phyloP scores from a whole-genome alignment of 2,113 vertebrate genomes.

The Eurypyga helias region DNA sequence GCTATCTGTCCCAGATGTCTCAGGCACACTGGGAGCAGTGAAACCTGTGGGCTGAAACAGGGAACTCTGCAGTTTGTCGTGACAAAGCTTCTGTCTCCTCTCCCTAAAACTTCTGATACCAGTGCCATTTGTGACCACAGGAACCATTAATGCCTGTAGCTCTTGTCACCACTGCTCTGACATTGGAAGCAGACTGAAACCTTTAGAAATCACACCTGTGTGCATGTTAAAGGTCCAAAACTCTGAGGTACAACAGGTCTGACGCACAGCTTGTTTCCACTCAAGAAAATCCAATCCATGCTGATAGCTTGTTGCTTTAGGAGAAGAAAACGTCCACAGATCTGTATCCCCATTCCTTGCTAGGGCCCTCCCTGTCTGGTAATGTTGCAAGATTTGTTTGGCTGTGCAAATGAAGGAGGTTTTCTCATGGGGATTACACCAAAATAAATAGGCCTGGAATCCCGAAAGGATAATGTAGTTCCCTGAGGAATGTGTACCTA shows the following conservation, averaged over 20 bases:
- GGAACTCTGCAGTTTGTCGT: neutral
- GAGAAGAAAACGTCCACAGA: neutral
- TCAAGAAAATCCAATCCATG: neutral
- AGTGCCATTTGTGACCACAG: neutral
- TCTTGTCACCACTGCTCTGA: neutral
- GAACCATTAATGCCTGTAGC: neutral
- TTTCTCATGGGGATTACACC: constrained; percentile 28
- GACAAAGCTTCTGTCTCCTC: neutral
- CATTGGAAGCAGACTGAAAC: neutral
- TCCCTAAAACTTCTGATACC: neutral
- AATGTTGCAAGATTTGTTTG: neutral
- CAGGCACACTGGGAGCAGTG: neutral
- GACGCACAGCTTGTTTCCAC: neutral
- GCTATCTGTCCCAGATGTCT: neutral
- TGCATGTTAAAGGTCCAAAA: neutral
- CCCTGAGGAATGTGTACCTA: constrained; percentile 13
- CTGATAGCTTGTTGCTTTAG: neutral
- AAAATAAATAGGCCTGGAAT: neutral
- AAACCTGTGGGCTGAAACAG: neutral
- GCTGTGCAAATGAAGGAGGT: neutral
- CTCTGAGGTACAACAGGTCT: neutral
- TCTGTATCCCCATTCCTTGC: neutral
- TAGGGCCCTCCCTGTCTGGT: neutral
- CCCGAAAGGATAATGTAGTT: neutral
- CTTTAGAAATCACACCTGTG: neutral